phyloP scores from a whole-genome alignment of 2,797 vertebrate species.

The Pteropus rufus region DNA sequence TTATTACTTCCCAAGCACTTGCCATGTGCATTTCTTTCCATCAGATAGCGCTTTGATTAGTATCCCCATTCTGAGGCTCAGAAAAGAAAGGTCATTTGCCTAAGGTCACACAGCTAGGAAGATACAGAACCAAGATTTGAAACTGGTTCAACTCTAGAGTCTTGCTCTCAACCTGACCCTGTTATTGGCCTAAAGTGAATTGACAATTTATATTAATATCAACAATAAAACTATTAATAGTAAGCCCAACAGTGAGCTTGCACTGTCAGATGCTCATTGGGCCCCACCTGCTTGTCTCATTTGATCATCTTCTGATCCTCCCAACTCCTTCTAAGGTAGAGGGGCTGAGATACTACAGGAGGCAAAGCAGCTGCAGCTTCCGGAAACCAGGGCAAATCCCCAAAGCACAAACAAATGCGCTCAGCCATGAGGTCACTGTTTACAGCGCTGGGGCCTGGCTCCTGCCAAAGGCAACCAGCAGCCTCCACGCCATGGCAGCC shows the following conservation, averaged over 20 bases:
- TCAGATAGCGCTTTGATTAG: not conserved
- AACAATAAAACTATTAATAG: not conserved
- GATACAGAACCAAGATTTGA: not conserved
- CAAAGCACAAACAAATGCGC: constrained; percentile 57
- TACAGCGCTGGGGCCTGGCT: not conserved
- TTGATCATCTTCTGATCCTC: not conserved
- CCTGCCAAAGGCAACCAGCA: constrained; percentile 17
- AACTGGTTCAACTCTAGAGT: not conserved
- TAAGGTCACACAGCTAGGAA: constrained; percentile 24
- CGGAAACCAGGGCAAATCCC: constrained; percentile 52
- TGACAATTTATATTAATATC: not conserved
- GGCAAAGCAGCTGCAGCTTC: constrained; percentile 39
- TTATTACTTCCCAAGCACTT: not conserved
- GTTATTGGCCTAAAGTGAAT: not conserved
- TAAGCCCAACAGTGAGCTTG: not conserved
- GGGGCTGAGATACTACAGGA: not conserved
- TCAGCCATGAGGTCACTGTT: constrained; percentile 71
- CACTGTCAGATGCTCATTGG: not conserved
- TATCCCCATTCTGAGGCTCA: not conserved
- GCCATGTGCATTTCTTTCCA: not conserved
- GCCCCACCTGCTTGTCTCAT: not conserved
- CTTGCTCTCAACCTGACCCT: not conserved
- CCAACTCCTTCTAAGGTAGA: not conserved
- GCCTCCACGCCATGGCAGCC: not conserved
- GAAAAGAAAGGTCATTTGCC: constrained; percentile 24